A percentile compares a stretch with the other conserved stretches of the same genome.
Conservation (phyloP, 1,140 invertebrate genomes). For the Bombus impatiens region DNA sequence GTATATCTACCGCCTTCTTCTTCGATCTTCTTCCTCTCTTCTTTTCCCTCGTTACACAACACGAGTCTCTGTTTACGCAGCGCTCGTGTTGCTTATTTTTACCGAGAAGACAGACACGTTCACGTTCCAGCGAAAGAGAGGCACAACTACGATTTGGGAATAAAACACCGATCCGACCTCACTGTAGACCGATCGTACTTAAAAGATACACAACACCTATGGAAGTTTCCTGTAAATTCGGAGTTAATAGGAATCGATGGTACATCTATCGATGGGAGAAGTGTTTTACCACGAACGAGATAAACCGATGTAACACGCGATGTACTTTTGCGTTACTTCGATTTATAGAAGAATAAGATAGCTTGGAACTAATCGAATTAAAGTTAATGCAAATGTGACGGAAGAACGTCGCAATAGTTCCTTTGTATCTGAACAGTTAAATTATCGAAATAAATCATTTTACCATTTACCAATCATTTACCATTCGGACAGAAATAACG, state of each 20-base stretch:
- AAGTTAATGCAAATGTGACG: background rate
- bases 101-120: slow-evolving; percentile 25
- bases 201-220: slow-evolving; percentile 35
- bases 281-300: background rate
- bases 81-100: slow-evolving; percentile 50
- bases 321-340: background rate
- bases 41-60: background rate
- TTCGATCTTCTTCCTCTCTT: slow-evolving; percentile 7
- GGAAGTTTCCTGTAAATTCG: slow-evolving; percentile 37
- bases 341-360: background rate
- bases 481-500: background rate
- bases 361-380: background rate
- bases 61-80: slow-evolving; percentile 23
- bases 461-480: too few relatives aligned
- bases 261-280: too few relatives aligned
- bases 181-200: slow-evolving; percentile 6
- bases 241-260: slow-evolving; percentile 13
- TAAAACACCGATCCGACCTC: slow-evolving; percentile 25
- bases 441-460: background rate
- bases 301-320: background rate
- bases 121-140: background rate
- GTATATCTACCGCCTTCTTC: slow-evolving; percentile 39
- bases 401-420: background rate
- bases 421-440: too few relatives aligned
- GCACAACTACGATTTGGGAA: slow-evolving; percentile 35